A percentile compares a stretch with the other conserved stretches of the same genome.
These are phyloP conservation scores for Acyrthosiphon pisum DNA, from an alignment of 1,140 invertebrate genomes.

Conservation along the genomic window DNA sequence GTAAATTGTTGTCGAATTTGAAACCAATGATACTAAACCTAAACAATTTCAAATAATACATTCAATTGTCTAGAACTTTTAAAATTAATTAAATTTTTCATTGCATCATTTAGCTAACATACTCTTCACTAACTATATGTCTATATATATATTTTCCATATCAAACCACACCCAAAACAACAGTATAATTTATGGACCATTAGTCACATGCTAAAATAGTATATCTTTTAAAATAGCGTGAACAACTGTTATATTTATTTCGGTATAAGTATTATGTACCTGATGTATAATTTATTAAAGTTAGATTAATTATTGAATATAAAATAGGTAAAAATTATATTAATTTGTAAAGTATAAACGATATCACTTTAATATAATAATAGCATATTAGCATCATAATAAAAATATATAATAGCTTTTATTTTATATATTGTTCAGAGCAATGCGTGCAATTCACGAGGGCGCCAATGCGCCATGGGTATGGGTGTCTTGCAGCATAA, in stretches of 20 bases:
- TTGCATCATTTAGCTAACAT: neutral
- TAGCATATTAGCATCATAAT: neutral
- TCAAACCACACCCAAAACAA: neutral
- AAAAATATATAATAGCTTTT: neutral
- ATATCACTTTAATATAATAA: neutral
- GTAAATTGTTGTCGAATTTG: too few species aligned
- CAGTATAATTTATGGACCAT: neutral
- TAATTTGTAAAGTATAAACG: too few species aligned
- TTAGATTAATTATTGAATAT: neutral
- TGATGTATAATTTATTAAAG: neutral
- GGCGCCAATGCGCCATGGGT: neutral
- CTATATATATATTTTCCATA: neutral
- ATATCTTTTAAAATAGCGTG: conserved; percentile 1
- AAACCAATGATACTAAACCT: neutral
- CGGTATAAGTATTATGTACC: neutral
- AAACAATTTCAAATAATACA: neutral
- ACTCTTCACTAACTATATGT: neutral
- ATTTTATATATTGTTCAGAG: neutral
- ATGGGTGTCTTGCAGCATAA: neutral
- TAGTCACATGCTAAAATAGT: neutral
- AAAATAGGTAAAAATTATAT: neutral
- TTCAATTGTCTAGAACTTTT: neutral
- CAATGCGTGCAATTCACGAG: neutral
- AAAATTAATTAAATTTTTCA: neutral
- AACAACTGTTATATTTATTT: neutral